phyloP scores from a whole-genome alignment of 2,888 invertebrate genomes.

The Dorcus hopei region DNA sequence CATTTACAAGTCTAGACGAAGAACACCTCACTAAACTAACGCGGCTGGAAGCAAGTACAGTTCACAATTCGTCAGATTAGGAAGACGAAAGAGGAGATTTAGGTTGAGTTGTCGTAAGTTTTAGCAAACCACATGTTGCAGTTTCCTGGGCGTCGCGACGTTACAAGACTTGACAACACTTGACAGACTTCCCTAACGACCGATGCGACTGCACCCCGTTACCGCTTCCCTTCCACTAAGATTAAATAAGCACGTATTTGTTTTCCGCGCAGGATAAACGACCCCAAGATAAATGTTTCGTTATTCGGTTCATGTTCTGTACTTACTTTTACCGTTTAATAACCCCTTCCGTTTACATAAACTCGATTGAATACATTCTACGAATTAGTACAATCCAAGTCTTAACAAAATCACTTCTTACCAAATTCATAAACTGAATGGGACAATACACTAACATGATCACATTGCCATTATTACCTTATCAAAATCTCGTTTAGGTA shows the following conservation, averaged over 20 bases:
- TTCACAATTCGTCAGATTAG: slow-evolving; percentile 36
- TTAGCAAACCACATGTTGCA: slow-evolving; percentile 43
- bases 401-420: too few species aligned
- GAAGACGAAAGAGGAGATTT: slow-evolving; percentile 36
- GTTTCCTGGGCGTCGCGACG: slow-evolving; percentile 35
- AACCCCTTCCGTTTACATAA: too few species aligned
- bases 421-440: too few species aligned
- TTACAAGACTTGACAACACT: slow-evolving; percentile 38
- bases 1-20: slow-evolving; percentile 10
- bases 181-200: slow-evolving; percentile 39
- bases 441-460: too few species aligned
- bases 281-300: too few species aligned
- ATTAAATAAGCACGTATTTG: not conserved
- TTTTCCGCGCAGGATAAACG: not conserved
- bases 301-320: too few species aligned
- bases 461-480: too few species aligned
- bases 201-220: slow-evolving; percentile 14
- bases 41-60: not conserved
- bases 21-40: not conserved
- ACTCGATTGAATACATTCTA: too few species aligned
- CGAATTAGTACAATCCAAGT: too few species aligned
- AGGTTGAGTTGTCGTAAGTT: slow-evolving; percentile 37
- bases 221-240: not conserved
- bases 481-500: too few species aligned
- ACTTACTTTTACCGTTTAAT: too few species aligned